Percentiles rank a stretch among this genome's conserved stretches.
Conservation (phyloP, 35 echinoderm and acorn worm genomes). For the Heliocidaris erythrogramma region DNA sequence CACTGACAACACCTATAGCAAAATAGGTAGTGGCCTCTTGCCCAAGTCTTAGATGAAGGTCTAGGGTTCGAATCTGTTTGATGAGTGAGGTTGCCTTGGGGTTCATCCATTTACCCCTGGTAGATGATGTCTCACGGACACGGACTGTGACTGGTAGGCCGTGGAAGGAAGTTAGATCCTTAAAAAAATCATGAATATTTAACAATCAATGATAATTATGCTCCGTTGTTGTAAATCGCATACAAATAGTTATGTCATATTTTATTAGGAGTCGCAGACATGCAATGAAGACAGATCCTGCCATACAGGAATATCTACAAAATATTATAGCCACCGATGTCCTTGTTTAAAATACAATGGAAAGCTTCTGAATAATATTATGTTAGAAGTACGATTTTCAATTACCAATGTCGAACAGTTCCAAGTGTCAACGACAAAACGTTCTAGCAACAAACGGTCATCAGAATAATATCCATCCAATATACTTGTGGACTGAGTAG, state of each 20-base stretch:
- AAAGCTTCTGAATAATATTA: too few relatives aligned
- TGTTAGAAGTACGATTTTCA: too few relatives aligned
- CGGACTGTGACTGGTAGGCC: neutral
- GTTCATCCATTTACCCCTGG: neutral
- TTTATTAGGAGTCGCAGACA: neutral
- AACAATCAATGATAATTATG: neutral
- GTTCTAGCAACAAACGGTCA: too few relatives aligned
- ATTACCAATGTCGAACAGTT: too few relatives aligned
- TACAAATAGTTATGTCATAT: neutral
- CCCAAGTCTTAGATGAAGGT: neutral
- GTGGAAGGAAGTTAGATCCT: neutral
- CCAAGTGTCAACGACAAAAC: too few relatives aligned
- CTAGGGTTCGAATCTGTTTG: constrained; percentile 30
- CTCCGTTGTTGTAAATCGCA: neutral
- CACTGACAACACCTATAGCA: neutral
- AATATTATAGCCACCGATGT: too few relatives aligned
- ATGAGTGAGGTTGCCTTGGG: neutral
- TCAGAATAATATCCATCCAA: too few relatives aligned
- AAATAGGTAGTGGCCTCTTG: neutral
- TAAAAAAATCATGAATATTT: neutral
- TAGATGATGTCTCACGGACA: neutral
- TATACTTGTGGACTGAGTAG: too few relatives aligned
- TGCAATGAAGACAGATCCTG: neutral
- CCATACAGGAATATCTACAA: neutral
- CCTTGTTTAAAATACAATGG: too few relatives aligned